Evolutionary conservation across 2,797 vertebrate species (phyloP).

Genomic region (Hippoglossus hippoglossus): DNA sequence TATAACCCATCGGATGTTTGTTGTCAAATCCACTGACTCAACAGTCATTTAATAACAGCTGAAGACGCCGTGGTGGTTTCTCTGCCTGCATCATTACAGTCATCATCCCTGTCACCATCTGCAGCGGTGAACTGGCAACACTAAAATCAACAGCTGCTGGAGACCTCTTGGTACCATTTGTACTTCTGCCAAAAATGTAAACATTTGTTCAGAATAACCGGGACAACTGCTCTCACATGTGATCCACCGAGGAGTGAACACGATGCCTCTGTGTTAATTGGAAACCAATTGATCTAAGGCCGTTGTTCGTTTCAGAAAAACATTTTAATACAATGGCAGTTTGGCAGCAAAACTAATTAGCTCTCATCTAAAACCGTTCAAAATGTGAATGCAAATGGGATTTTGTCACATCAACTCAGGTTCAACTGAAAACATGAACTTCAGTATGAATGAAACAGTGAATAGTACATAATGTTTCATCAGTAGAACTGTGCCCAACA

Average conservation of each 20-base stretch:
- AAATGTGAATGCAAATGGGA: conserved; percentile 7
- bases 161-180: neutral
- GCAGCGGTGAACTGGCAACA: conserved; percentile 9
- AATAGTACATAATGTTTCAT: conserved; percentile 23
- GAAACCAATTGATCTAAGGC: conserved; percentile 2
- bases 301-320: conserved; percentile 5
- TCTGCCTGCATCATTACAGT: conserved; percentile 39
- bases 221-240: neutral
- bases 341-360: conserved; percentile 3
- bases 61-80: conserved; percentile 46
- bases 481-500: conserved; percentile 8
- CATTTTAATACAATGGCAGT: conserved; percentile 1
- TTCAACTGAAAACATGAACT: conserved; percentile 4
- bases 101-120: conserved; percentile 36
- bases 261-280: conserved; percentile 6
- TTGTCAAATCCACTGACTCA: conserved; percentile 65
- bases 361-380: conserved; percentile 5
- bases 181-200: neutral
- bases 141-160: conserved; percentile 17
- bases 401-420: conserved; percentile 2
- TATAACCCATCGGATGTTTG: conserved; percentile 64
- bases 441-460: neutral
- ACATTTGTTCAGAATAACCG: neutral
- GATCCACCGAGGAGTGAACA: conserved; percentile 9
- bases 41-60: conserved; percentile 63